Base-by-base conservation (phyloP, 2,888 invertebrate genomes). In the Drosophila pseudotalamancana region DNA sequence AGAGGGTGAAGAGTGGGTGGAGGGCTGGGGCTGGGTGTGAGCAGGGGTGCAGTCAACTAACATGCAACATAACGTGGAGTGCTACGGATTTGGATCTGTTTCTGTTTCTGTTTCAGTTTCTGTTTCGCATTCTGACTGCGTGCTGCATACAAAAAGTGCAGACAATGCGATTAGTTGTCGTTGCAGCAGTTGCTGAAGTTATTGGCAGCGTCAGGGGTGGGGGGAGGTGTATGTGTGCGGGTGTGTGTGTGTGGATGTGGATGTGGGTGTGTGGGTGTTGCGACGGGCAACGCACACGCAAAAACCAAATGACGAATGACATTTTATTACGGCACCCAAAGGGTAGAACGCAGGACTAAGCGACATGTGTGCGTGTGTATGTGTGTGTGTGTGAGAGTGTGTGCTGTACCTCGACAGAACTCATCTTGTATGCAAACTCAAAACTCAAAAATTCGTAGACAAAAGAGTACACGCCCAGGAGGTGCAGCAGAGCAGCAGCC, bases 251-350 rank as follows among this genome's bases (percentile, higher is more conserved):
- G 48, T 6, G 29, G 4, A 12, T 5, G 12, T 42, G 27, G 6
- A 35, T 25, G 42, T 18, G 42, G 14, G 19, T 31, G 49, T 45
- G 11, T n/a, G 21, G 55, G 32, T 59, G 56, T 57, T 57, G 57
- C 56, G 42, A 59, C 34, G 48, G 61, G 72, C 67, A 73, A 70
- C 71, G 63, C 82, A 78, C 79, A 86, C 77, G 87, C 82, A 86
- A 88, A 83, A 82, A 88, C 87, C 81, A 88, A 88, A 84, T 84
- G 83, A 88, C 83, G 88, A 88, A 84, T 84, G 83, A 88, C 88
- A 84, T 84, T 84, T 88, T 88, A 88, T 88, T 86, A 84, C 81
- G 87, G 88, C 88, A 84, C 87, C 76, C 83, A 77, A 80, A 80
- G 88, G 83, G 77, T 61, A 73, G 71, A 69, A 78, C 78, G 68